Evolutionary conservation across 2,888 invertebrate genomes (phyloP).

Genomic region (Nymphalis c-album): DNA sequence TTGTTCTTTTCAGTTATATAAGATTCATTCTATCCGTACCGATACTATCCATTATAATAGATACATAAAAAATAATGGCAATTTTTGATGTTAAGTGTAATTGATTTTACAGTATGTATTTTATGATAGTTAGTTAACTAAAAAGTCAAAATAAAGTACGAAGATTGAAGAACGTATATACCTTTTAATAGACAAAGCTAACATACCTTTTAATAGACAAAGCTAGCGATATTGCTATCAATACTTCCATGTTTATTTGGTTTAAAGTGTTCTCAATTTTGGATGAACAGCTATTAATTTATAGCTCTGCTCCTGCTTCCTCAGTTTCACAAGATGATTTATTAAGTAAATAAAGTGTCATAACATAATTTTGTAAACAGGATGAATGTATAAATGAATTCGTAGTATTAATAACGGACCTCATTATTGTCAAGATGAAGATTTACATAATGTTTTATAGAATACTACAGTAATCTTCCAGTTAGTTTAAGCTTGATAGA

Average conservation of each 20-base stretch:
- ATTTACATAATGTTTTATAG: background rate
- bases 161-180: background rate
- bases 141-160: too few species aligned
- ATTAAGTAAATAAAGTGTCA: conserved; percentile 44
- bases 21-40: too few species aligned
- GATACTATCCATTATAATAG: too few species aligned
- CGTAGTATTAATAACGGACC: background rate
- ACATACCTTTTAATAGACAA: background rate
- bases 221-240: conserved; percentile 34
- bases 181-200: background rate
- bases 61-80: too few species aligned
- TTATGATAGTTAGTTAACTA: too few species aligned
- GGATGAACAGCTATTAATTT: conserved; percentile 63
- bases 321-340: conserved; percentile 58
- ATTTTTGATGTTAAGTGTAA: too few species aligned
- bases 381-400: conserved; percentile 2
- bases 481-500: too few species aligned
- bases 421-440: background rate
- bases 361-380: conserved; percentile 15
- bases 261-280: conserved; percentile 59
- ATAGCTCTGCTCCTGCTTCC: conserved; percentile 61
- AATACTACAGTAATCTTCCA: background rate
- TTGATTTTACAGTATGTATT: too few species aligned
- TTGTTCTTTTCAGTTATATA: too few species aligned
- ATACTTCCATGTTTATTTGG: conserved; percentile 44